These are phyloP conservation scores for Xestia ashworthii DNA, from an alignment of 2,888 invertebrate species.

Conservation along the genomic window DNA sequence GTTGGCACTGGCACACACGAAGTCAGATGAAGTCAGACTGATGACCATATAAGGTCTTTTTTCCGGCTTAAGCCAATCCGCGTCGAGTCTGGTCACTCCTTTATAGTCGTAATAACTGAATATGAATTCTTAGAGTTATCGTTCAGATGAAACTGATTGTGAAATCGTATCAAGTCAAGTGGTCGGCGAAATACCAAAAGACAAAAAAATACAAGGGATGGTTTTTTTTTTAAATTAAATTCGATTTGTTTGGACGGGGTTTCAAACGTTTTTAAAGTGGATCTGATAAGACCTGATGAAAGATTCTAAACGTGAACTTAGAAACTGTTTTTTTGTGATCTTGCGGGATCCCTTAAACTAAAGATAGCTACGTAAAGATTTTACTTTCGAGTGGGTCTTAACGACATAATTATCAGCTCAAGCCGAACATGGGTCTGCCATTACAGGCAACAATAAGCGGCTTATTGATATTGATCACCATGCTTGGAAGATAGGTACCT, in stretches of 20 bases:
- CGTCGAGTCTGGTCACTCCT: not conserved
- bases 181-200: slow-evolving; percentile 10
- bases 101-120: slow-evolving; percentile 35
- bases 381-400: slow-evolving; percentile 4
- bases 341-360: not conserved
- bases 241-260: not conserved
- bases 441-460: slow-evolving; percentile 10
- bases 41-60: not conserved
- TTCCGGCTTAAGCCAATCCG: not conserved
- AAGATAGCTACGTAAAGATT: not conserved
- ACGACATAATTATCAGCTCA: slow-evolving; percentile 27
- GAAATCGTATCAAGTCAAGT: slow-evolving; percentile 22
- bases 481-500: slow-evolving; percentile 1
- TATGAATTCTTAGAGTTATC: slow-evolving; percentile 34
- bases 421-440: not conserved
- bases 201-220: too few species aligned
- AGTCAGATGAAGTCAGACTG: too few species aligned
- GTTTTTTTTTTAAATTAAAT: too few species aligned
- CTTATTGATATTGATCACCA: slow-evolving; percentile 2
- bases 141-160: slow-evolving; percentile 44
- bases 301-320: not conserved
- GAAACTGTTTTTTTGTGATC: not conserved
- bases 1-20: too few species aligned
- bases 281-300: slow-evolving; percentile 29
- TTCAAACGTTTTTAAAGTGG: slow-evolving; percentile 16